phyloP scores from a whole-genome alignment of 2,888 invertebrate genomes.

The Fragum fragum region DNA sequence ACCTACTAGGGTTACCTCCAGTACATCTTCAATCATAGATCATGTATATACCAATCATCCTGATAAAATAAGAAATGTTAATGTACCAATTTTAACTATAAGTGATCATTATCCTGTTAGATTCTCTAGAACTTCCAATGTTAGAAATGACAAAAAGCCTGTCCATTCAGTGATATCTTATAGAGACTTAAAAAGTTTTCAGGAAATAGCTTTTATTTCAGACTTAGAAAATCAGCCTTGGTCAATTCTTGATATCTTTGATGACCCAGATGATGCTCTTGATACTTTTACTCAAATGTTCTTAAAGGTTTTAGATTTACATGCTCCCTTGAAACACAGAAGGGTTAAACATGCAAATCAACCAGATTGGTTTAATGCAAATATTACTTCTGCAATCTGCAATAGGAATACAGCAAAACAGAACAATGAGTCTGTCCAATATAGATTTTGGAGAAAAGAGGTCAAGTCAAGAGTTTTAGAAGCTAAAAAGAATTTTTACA shows the following conservation, averaged over 20 bases:
- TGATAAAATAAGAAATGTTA: not conserved
- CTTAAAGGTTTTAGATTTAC: not conserved
- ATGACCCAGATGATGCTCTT: constrained; percentile 4
- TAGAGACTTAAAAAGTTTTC: not conserved
- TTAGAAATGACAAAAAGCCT: not conserved
- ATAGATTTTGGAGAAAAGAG: not conserved
- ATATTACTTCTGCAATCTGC: not conserved
- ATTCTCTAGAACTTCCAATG: not conserved
- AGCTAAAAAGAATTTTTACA: not conserved
- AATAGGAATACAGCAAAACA: not conserved
- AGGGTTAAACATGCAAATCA: not conserved
- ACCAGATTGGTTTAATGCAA: not conserved
- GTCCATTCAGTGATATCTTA: not conserved
- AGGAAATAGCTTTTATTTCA: not conserved
- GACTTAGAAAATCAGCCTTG: constrained; percentile 20
- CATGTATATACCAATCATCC: constrained; percentile 16
- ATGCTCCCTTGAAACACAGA: not conserved
- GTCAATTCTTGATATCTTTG: constrained; percentile 16
- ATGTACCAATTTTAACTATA: not conserved
- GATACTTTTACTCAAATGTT: not conserved
- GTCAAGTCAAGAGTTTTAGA: not conserved
- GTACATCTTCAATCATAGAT: constrained; percentile 11
- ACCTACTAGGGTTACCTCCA: constrained; percentile 9
- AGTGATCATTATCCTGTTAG: constrained; percentile 23
- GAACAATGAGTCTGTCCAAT: not conserved